Percentiles rank a stretch among this genome's conserved stretches.
These are phyloP conservation scores for Gallinago stenura DNA, from an alignment of 2,797 vertebrate species.

Conservation along the genomic window DNA sequence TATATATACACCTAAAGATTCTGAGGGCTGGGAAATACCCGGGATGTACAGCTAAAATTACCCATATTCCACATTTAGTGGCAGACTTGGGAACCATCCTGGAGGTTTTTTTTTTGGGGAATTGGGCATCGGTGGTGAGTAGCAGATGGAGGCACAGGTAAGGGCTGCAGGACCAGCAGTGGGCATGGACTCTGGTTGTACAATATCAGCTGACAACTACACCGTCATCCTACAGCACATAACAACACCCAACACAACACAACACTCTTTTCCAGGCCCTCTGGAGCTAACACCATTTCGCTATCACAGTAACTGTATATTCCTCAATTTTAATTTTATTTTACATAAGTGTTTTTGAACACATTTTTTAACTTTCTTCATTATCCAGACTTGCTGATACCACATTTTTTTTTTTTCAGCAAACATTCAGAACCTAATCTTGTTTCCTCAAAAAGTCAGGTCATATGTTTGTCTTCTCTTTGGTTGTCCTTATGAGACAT, in stretches of 20 bases:
- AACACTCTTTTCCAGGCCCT: neutral
- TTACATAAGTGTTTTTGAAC: neutral
- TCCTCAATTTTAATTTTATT: neutral
- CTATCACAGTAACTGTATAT: neutral
- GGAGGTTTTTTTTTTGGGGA: neutral
- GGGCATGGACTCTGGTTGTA: rapidly evolving
- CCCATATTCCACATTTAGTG: neutral
- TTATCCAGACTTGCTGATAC: neutral
- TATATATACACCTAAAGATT: neutral
- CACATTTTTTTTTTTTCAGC: too few relatives aligned
- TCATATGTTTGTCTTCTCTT: neutral
- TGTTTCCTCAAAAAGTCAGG: neutral
- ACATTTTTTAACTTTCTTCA: neutral
- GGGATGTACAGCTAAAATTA: neutral
- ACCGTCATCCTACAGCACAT: rapidly evolving
- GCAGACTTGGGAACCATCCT: neutral
- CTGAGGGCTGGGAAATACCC: neutral
- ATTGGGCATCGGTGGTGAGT: neutral
- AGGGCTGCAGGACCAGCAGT: neutral
- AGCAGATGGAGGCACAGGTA: neutral
- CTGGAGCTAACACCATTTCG: neutral
- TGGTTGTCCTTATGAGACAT: neutral
- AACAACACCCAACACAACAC: neutral
- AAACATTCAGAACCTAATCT: neutral
- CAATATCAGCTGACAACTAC: neutral